Evolutionary conservation across 2,888 invertebrate species (phyloP).

Genomic region (Leptinotarsa haldemani): DNA sequence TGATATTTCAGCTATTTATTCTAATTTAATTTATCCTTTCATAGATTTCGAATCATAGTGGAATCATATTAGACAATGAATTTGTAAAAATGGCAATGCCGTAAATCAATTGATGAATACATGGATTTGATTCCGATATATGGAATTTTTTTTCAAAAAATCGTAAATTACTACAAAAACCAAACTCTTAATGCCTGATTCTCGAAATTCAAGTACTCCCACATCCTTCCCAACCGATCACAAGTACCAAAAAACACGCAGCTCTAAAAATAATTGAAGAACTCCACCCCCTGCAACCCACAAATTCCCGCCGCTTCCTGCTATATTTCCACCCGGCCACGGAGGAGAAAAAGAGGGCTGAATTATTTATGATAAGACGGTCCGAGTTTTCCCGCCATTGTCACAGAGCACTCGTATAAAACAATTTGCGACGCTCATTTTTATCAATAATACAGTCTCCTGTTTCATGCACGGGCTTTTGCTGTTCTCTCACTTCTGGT

Average conservation of each 20-base stretch:
- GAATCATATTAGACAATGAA: too few species aligned
- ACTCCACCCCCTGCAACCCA: background rate
- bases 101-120: too few species aligned
- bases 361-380: conserved; percentile 62
- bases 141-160: too few species aligned
- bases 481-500: conserved; percentile 33
- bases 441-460: conserved; percentile 64
- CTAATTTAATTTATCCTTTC: too few species aligned
- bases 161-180: too few species aligned
- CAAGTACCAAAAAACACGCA: background rate
- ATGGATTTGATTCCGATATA: too few species aligned
- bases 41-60: too few species aligned
- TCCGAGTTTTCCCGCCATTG: conserved; percentile 51
- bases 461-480: conserved; percentile 49
- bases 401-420: conserved; percentile 63
- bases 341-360: conserved; percentile 48
- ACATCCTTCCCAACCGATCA: background rate
- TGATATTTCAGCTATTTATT: too few species aligned
- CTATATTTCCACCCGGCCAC: conserved; percentile 40
- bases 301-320: conserved; percentile 14
- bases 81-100: too few species aligned
- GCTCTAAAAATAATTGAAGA: background rate
- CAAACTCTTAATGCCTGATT: too few species aligned
- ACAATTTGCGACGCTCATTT: conserved; percentile 65
- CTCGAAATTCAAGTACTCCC: background rate